phyloP scores from a whole-genome alignment of 2,888 invertebrate species.

The Drosophila gaucha region DNA sequence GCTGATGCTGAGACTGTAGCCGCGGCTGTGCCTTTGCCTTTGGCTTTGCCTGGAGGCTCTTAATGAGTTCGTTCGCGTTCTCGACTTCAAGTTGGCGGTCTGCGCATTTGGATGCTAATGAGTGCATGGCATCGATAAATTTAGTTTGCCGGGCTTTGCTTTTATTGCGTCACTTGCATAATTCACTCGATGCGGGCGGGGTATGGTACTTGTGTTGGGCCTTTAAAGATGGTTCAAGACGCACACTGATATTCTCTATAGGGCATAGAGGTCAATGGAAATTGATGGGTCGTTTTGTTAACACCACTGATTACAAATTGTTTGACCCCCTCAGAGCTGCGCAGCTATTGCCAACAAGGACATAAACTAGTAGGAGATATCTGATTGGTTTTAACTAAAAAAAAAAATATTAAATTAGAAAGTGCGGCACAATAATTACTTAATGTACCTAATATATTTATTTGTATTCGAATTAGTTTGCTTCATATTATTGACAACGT shows the following conservation, averaged over 20 bases:
- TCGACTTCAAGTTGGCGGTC: conserved; percentile 56
- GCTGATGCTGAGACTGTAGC: conserved; percentile 12
- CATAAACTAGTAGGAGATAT: conserved; percentile 9
- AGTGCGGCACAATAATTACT: neutral
- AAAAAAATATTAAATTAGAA: neutral
- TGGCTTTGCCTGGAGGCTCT: conserved; percentile 31
- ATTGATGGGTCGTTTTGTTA: conserved; percentile 75
- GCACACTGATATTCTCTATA: conserved; percentile 26
- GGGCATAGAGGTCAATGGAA: conserved; percentile 69
- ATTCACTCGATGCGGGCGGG: conserved; percentile 63
- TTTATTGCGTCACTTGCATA: conserved; percentile 79
- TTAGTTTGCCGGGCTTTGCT: conserved; percentile 77
- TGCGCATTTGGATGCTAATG: conserved; percentile 78
- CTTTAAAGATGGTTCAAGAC: neutral
- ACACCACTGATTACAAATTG: conserved; percentile 80
- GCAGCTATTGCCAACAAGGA: conserved; percentile 28
- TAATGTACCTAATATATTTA: neutral
- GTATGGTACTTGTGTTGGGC: neutral
- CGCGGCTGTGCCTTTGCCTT: conserved; percentile 19
- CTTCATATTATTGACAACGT: neutral
- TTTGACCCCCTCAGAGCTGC: conserved; percentile 29
- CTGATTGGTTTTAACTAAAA: conserved; percentile 18
- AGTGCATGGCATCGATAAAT: conserved; percentile 81
- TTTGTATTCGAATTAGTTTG: neutral
- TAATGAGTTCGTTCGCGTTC: conserved; percentile 74